Evolutionary conservation across 2,113 vertebrate genomes (phyloP), one percentile per base, ranked within the genome.

Genomic region (Bungarus multicinctus): DNA sequence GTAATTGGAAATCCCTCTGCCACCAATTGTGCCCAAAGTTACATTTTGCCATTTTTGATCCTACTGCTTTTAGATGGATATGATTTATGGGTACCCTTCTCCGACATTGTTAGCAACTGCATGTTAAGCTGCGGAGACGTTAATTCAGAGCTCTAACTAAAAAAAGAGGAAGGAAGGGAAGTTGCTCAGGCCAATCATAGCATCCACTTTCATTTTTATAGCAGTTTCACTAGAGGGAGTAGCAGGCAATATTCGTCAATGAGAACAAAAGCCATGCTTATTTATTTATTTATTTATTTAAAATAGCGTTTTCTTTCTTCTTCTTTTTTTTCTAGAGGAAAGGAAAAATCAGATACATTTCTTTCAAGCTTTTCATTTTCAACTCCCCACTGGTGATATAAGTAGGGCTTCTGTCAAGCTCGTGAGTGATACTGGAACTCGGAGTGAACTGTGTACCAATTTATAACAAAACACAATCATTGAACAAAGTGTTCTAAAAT

Each of bases 171-270:
- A 53, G 53, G 53, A 53, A 53, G 57, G 57, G 60, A 16, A 1
- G 39, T 52, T 2, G 0, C 25, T 12, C 0, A 16, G 81, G 18
- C 23, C 39, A 52, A 27, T 34, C 3, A 23, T 18, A 69, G 0
- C 87, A 89, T 88, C 0, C 52, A 10, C 93, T 95, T 95, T 95
- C 69, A 9, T 95, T 95, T 94, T 90, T 94, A 0, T 0, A 55
- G 95, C 95, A 5, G 87, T 4, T 94, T 93, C 94, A 94, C 95
- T 93, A 97, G 94, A 95, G 97, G 92, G 95, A 95, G 93, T 94
- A 91, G 54, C 60, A 95, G 95, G 94, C 96, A 97, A 95, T 0
- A 90, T 23, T 92, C 95, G 94, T 95, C 92, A 60, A 47, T n/a
- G 0, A 90, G 90, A 93, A 64, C 12, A 85, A 5, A 3, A 25